Conservation (phyloP, 2,113 vertebrate species). For the Varanus komodoensis region DNA sequence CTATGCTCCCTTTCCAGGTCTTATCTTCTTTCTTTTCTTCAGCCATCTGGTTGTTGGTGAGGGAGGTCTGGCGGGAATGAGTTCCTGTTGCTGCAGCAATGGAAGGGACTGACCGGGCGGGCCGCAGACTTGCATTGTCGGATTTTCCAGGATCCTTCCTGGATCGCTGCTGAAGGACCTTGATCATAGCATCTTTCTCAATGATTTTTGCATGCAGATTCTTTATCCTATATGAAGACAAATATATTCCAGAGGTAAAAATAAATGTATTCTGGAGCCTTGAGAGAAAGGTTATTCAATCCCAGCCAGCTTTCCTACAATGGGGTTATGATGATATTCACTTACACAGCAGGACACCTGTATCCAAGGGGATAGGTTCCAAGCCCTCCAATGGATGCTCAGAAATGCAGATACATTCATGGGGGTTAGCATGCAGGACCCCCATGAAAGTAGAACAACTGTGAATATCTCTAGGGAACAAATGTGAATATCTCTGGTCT, state of each 20-base stretch:
- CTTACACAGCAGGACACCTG: neutral
- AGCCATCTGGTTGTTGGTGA: slow-evolving; percentile 77
- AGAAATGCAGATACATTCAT: too few relatives aligned
- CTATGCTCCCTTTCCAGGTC: slow-evolving; percentile 82
- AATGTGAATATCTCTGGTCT: too few relatives aligned
- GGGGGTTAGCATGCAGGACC: too few relatives aligned
- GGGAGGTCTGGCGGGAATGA: slow-evolving; percentile 84
- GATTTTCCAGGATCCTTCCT: slow-evolving; percentile 81
- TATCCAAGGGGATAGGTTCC: too few relatives aligned
- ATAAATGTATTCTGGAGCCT: neutral
- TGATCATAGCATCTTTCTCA: slow-evolving; percentile 92
- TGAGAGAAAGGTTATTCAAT: accelerated
- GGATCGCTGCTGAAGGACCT: slow-evolving; percentile 88
- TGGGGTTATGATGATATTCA: neutral
- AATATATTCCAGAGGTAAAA: neutral
- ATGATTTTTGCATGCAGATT: slow-evolving; percentile 91
- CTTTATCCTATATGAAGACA: slow-evolving; percentile 81
- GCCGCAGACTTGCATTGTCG: slow-evolving; percentile 77
- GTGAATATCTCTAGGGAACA: too few relatives aligned
- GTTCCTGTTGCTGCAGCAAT: slow-evolving; percentile 72
- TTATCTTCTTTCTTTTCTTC: slow-evolving; percentile 85
- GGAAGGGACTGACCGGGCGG: slow-evolving; percentile 82
- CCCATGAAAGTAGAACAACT: too few relatives aligned
- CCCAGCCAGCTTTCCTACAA: neutral
- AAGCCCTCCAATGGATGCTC: too few relatives aligned